Evolutionary conservation across 2,797 vertebrate genomes (phyloP).

Genomic region (Onychomys leucogaster): DNA sequence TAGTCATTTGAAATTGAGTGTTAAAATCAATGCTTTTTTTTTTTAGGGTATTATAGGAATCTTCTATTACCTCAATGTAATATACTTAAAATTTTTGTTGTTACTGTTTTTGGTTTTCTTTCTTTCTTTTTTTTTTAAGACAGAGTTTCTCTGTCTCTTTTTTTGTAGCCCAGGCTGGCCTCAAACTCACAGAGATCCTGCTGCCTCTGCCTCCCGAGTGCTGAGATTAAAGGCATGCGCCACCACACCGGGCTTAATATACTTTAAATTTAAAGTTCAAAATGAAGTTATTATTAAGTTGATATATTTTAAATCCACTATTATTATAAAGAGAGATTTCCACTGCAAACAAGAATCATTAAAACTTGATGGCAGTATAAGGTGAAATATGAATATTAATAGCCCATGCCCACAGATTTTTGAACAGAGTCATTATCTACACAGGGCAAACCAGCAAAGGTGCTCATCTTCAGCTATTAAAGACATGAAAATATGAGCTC

Average conservation of each 20-base stretch:
- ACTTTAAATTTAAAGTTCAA: slow-evolving; percentile 5
- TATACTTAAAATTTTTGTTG: too few species aligned
- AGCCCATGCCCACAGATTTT: not conserved
- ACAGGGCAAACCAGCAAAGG: slow-evolving; percentile 1
- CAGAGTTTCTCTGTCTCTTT: too few species aligned
- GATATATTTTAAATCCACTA: not conserved
- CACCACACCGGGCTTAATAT: not conserved
- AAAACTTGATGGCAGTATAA: not conserved
- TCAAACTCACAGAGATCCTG: too few species aligned
- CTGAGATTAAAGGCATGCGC: too few species aligned
- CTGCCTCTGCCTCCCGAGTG: too few species aligned
- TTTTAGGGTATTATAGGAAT: not conserved
- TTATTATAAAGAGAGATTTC: slow-evolving; percentile 22
- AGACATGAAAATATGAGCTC: not conserved
- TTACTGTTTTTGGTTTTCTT: too few species aligned
- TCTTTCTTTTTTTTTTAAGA: too few species aligned
- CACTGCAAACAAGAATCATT: not conserved
- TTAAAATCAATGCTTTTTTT: slow-evolving; percentile 21
- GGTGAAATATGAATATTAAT: slow-evolving; percentile 10
- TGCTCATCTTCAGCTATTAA: not conserved
- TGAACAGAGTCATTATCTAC: not conserved
- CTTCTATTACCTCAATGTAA: not conserved
- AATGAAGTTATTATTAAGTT: not conserved
- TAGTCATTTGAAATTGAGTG: not conserved
- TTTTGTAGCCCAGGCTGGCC: too few species aligned